These are phyloP conservation scores for Cyanoderma ruficeps DNA, from an alignment of 2,113 vertebrate genomes.

Conservation along the genomic window DNA sequence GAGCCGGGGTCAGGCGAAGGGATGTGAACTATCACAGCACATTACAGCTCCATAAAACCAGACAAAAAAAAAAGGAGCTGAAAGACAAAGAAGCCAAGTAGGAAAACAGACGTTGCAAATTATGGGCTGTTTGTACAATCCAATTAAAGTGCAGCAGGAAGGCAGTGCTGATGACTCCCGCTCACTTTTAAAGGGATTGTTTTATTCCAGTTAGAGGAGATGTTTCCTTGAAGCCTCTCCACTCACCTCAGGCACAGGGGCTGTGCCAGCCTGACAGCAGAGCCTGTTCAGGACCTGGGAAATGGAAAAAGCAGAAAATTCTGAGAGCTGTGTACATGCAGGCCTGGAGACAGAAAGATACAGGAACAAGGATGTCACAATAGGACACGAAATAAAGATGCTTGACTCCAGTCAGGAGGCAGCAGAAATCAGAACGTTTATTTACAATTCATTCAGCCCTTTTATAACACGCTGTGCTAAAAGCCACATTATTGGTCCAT, in stretches of 20 bases:
- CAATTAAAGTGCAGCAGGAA: neutral
- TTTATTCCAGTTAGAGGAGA: neutral
- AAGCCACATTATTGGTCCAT: too few relatives aligned
- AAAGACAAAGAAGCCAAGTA: neutral
- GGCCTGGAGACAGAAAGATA: too few relatives aligned
- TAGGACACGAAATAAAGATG: too few relatives aligned
- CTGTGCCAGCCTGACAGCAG: neutral
- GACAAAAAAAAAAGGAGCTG: neutral
- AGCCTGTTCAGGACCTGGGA: neutral
- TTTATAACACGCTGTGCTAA: too few relatives aligned
- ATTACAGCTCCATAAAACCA: neutral
- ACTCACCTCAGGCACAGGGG: neutral
- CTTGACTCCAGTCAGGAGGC: too few relatives aligned
- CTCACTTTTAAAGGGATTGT: neutral
- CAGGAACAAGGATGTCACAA: too few relatives aligned
- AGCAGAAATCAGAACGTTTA: too few relatives aligned
- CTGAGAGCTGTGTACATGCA: too few relatives aligned
- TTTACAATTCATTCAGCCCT: too few relatives aligned
- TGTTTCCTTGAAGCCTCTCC: neutral
- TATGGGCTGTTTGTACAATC: neutral
- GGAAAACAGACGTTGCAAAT: neutral
- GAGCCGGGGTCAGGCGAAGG: neutral
- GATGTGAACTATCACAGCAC: neutral
- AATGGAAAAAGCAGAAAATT: too few relatives aligned
- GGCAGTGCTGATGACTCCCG: neutral